Evolutionary conservation across 2,113 vertebrate species (phyloP).

Genomic region (Hyla sarda): DNA sequence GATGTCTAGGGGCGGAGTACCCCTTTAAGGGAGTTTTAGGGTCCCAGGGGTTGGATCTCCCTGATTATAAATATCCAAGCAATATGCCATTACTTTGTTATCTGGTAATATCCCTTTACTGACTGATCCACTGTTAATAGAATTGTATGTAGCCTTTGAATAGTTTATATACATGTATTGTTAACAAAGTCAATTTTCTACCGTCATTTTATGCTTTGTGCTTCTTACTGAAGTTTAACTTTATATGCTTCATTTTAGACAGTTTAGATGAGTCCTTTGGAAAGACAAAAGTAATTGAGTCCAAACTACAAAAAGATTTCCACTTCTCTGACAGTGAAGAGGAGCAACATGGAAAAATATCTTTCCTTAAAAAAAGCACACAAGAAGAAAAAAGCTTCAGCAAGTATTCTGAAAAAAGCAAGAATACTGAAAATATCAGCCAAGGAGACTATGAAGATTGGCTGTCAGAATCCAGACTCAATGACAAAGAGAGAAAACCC

Average conservation of each 20-base stretch:
- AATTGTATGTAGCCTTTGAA: too few relatives aligned
- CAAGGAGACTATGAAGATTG: constrained; percentile 49
- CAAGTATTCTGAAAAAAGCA: constrained; percentile 26
- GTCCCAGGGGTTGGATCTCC: too few relatives aligned
- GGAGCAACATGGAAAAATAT: constrained; percentile 70
- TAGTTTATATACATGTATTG: neutral
- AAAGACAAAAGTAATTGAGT: constrained; percentile 64
- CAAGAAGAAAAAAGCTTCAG: constrained; percentile 12
- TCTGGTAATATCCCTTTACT: too few relatives aligned
- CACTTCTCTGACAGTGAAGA: constrained; percentile 75
- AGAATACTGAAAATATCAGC: neutral
- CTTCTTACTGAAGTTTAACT: neutral
- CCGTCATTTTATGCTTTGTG: neutral
- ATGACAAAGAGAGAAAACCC: constrained; percentile 62
- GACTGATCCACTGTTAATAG: too few relatives aligned
- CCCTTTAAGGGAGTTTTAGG: too few relatives aligned
- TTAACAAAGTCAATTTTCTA: neutral
- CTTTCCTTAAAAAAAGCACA: constrained; percentile 75
- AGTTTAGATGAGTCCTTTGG: constrained; percentile 68
- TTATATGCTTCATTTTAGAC: neutral
- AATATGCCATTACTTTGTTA: too few relatives aligned
- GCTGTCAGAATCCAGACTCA: constrained; percentile 38
- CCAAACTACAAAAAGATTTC: constrained; percentile 67
- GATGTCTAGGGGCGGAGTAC: too few relatives aligned
- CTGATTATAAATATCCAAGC: too few relatives aligned